phyloP scores from a whole-genome alignment of 2,888 invertebrate species.

The Drosophila mulleri region DNA sequence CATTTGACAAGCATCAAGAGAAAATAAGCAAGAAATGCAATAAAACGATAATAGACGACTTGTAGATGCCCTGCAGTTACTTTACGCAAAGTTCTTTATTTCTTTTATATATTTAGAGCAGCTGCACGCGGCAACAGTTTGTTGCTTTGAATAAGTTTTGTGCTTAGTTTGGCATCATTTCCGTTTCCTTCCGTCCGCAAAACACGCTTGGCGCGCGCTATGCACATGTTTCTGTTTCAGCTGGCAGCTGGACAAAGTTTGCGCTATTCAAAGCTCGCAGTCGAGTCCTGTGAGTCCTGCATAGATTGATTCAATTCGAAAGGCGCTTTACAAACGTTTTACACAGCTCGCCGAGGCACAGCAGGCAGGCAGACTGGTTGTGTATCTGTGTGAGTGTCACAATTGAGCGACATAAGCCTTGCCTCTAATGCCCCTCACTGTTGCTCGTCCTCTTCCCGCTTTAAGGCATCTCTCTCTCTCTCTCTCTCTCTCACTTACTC shows the following conservation, averaged over 20 bases:
- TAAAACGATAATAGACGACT: not conserved
- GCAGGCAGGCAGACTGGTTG: not conserved
- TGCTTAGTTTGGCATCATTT: slow-evolving; percentile 16
- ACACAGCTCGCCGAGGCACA: slow-evolving; percentile 27
- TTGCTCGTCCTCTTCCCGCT: slow-evolving; percentile 31
- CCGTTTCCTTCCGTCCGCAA: slow-evolving; percentile 15
- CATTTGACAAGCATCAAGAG: not conserved
- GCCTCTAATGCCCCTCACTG: slow-evolving; percentile 6
- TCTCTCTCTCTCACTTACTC: not conserved
- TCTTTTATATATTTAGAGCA: not conserved
- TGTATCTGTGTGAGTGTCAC: slow-evolving; percentile 12
- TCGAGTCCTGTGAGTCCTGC: slow-evolving; percentile 5
- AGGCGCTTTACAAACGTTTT: slow-evolving; percentile 43
- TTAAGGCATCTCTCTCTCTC: slow-evolving; percentile 20
- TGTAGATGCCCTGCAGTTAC: not conserved
- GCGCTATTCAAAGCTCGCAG: slow-evolving; percentile 12
- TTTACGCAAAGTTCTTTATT: not conserved
- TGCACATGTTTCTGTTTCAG: slow-evolving; percentile 2
- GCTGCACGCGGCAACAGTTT: slow-evolving; percentile 14
- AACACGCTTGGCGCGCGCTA: not conserved
- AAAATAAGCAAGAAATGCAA: not conserved
- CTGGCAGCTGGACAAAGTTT: slow-evolving; percentile 28
- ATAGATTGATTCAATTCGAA: slow-evolving; percentile 51
- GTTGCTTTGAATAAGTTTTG: slow-evolving; percentile 15
- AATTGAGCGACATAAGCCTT: slow-evolving; percentile 32